Conservation (phyloP, 2,888 invertebrate genomes). For the Diplolepis rosae region DNA sequence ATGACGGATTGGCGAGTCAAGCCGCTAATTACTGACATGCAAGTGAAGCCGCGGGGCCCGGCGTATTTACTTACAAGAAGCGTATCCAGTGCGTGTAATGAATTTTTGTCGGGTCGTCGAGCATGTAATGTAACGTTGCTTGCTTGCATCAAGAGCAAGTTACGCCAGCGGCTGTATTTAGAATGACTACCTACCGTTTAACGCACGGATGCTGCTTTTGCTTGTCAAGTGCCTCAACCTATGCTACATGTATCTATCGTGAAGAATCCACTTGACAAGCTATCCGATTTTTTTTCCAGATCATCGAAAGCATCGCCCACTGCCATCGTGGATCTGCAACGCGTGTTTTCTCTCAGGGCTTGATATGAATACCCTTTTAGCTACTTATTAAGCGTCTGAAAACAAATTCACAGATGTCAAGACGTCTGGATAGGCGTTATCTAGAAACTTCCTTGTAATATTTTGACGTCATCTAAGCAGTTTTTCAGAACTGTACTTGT, state of each 20-base stretch:
- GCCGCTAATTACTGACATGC: constrained; percentile 57
- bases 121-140: constrained; percentile 45
- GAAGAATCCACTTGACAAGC: constrained; percentile 25
- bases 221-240: constrained; percentile 17
- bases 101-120: constrained; percentile 49
- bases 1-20: constrained; percentile 62
- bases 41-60: constrained; percentile 36
- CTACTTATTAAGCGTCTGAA: constrained; percentile 22
- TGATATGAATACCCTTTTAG: constrained; percentile 24
- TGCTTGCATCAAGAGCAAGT: constrained; percentile 29
- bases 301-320: constrained; percentile 19
- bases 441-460: background rate
- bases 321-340: background rate
- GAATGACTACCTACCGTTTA: constrained; percentile 27
- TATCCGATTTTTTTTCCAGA: constrained; percentile 9
- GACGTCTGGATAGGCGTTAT: constrained; percentile 18
- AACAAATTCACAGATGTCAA: constrained; percentile 27
- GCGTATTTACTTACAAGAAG: constrained; percentile 47
- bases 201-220: background rate
- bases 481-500: background rate
- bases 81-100: constrained; percentile 46
- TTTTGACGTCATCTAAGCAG: background rate
- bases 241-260: background rate
- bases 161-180: constrained; percentile 32
- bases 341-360: constrained; percentile 23